Evolutionary conservation across 2,888 invertebrate species (phyloP), one percentile per base, ranked within the genome.

Genomic region (Theretra japonica): DNA sequence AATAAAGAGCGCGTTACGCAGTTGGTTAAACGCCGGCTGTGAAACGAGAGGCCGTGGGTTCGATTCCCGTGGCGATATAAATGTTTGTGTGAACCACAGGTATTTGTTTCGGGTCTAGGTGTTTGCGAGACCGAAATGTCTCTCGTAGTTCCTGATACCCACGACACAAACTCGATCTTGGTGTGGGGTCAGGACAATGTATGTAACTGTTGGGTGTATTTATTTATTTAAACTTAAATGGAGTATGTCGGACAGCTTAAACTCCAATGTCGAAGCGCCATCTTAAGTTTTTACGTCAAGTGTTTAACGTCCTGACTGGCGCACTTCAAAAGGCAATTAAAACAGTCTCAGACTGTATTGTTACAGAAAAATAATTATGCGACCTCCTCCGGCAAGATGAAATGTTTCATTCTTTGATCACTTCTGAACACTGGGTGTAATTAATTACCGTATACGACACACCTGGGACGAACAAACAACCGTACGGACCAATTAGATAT

Each of bases 401-500:
- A 28, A 33, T 17, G 41, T 65, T 23, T 65, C 17, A 48, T 23
- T 23, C 65, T 65, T 65, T 65, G 65, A 65, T 65, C 41, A 65
- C 23, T 23, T 21, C 41, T 11, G 41, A 65, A 65, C 21, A 41
- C 23, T 41, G 6, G 25, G 65, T 41, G 15, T 65, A 65, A 65
- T 65, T 65, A 65, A 65, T 65, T 65, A 65, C 7, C 21, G n/a
- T 21, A 33, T 65, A 23, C 65, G 65, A 62, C 62, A 41, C 65
- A 65, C 65, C 65, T 65, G 65, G 48, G 65, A 65, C 65, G 23
- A 41, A 65, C 65, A 65, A 65, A 65, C 65, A 65, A 48, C 62
- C 11, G 33, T 11, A 62, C 21, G 65, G 65, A 48, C 65, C 65
- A 65, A 65, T 58, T 58, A 58, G 58, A 58, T 65, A 65, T 65